These are phyloP conservation scores for Xanthia icteritia DNA, from an alignment of 2,888 invertebrate species.

Conservation along the genomic window DNA sequence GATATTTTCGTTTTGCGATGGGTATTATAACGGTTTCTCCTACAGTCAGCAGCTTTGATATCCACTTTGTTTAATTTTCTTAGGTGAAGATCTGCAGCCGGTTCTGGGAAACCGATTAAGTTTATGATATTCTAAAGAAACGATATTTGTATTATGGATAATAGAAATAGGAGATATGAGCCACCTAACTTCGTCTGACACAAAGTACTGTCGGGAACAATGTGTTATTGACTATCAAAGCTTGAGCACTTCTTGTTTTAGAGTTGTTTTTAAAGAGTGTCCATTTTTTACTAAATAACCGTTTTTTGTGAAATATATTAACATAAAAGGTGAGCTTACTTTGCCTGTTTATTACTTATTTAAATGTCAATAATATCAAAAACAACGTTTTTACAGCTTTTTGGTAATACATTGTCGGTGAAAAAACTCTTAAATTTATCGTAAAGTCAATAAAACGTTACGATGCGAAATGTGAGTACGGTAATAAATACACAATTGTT, in stretches of 20 bases:
- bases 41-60: constrained; percentile 52
- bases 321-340: constrained; percentile 10
- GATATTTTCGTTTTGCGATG: constrained; percentile 55
- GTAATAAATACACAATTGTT: constrained; percentile 83
- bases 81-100: constrained; percentile 60
- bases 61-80: constrained; percentile 65
- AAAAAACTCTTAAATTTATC: constrained; percentile 64
- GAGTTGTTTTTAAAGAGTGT: not conserved
- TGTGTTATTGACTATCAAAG: constrained; percentile 13
- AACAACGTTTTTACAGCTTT: constrained; percentile 25
- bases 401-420: constrained; percentile 54
- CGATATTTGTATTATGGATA: not conserved
- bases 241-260: not conserved
- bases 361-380: constrained; percentile 23
- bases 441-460: constrained; percentile 62
- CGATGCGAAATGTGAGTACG: constrained; percentile 70
- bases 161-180: constrained; percentile 20
- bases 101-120: constrained; percentile 47
- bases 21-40: constrained; percentile 38
- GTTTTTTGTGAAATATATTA: not conserved
- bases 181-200: not conserved
- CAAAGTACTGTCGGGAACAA: constrained; percentile 19
- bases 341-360: not conserved
- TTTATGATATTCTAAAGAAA: constrained; percentile 41
- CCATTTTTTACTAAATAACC: not conserved